Base-by-base conservation (phyloP, 2,113 vertebrate genomes). In the Callithrix jacchus region DNA sequence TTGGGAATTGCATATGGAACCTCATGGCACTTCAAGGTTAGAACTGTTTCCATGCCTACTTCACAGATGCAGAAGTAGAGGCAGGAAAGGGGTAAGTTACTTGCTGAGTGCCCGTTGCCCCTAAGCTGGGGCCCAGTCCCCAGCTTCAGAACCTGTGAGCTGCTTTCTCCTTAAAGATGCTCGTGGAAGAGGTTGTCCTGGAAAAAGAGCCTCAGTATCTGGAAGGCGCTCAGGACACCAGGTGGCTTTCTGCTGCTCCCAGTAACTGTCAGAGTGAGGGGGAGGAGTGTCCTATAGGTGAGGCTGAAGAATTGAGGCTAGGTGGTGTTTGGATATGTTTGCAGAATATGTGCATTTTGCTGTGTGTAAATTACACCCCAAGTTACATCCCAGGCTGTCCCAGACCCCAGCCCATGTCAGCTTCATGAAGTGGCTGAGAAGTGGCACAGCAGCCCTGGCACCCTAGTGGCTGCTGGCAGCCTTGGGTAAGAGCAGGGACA, bases 201-300 rank as follows among this genome's bases (percentile, higher is more conserved):
- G 56, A 52, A 35, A 30, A 25, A 27, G 37, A 8, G 4, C 80
- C 6, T 5, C 20, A 32, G 5, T 30, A 1, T 3, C 2, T 0
- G 3, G 42, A 30, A n/a, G 2, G 35, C 9, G 10, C 5, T 18
- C 4, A 20, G 74, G 54, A 6, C 0, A 3, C 30, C 1, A 0
- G 0, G 12, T 12, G 6, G 14, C 21, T 4, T 58, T 42, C 35
- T 7, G 42, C 49, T 8, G 56, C 10, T 1, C 18, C 58, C 10
- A 11, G 77, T 11, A 2, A 11, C 12, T 1, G 2, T 37, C 5
- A 4, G 12, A 0, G 9, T 0, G 14, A 25, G 1, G 61, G 12
- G 6, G 66, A 9, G 2, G 12, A 12, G 20, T 14, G 2, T 47
- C 30, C 45, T 37, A 8, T 0, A 73, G 42, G 12, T 12, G 49